Conservation (phyloP, 2,797 vertebrate species). For the Semaprochilodus insignis region DNA sequence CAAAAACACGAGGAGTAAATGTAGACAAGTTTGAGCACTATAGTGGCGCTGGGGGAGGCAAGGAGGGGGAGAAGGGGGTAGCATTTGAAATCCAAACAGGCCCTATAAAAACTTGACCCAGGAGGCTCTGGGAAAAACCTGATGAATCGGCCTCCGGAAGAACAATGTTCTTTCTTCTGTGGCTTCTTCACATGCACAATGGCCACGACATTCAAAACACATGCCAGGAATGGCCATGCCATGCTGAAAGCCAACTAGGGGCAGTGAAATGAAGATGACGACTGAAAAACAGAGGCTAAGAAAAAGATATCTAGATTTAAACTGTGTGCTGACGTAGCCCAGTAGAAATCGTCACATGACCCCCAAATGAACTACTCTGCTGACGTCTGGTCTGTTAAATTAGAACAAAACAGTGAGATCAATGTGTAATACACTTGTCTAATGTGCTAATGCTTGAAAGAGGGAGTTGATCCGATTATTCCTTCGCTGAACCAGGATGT, state of each 20-base stretch:
- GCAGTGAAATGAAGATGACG: slow-evolving; percentile 79
- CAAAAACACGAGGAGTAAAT: slow-evolving; percentile 98
- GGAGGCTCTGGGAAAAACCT: slow-evolving; percentile 99
- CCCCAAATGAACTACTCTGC: not conserved
- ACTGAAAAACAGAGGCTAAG: slow-evolving; percentile 69
- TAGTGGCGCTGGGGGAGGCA: slow-evolving; percentile 76
- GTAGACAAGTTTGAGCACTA: slow-evolving; percentile 97
- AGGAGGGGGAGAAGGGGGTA: slow-evolving; percentile 82
- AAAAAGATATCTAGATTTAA: not conserved
- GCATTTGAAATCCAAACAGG: slow-evolving; percentile 98
- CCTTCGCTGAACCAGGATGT: slow-evolving; percentile 7
- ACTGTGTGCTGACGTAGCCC: not conserved
- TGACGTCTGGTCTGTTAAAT: not conserved
- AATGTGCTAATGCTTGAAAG: slow-evolving; percentile 8
- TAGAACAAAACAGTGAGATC: not conserved
- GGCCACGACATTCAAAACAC: slow-evolving; percentile 90
- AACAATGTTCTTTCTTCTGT: slow-evolving; percentile 88
- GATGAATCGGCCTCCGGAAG: slow-evolving; percentile 92
- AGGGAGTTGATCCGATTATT: slow-evolving; percentile 26
- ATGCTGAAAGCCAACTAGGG: slow-evolving; percentile 84
- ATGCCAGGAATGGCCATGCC: slow-evolving; percentile 86
- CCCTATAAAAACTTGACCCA: slow-evolving; percentile 97
- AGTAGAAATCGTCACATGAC: not conserved
- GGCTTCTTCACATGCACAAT: slow-evolving; percentile 88
- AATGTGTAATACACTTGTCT: not conserved